Percentiles rank a stretch among this genome's conserved stretches.
phyloP scores from a whole-genome alignment of 2,888 invertebrate genomes.

The Drosophila setosimentum region DNA sequence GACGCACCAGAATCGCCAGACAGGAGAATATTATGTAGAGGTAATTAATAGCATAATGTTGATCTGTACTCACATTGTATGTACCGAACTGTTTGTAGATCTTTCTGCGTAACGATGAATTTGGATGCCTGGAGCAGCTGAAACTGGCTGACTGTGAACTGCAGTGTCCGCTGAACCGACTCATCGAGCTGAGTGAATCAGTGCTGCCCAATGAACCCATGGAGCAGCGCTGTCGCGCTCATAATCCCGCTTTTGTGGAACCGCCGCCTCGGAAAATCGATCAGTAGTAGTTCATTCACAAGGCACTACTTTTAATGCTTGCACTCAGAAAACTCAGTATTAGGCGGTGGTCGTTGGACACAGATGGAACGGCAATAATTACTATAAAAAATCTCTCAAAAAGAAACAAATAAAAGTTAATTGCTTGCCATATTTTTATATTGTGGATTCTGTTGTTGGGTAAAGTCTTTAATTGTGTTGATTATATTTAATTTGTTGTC shows the following conservation, averaged over 20 bases:
- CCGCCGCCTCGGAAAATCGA: conserved; percentile 85
- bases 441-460: conserved; percentile 6
- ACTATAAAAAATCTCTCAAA: neutral
- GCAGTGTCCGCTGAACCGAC: conserved; percentile 87
- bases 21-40: conserved; percentile 85
- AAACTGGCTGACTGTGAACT: conserved; percentile 88
- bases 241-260: conserved; percentile 86
- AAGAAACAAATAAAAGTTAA: conserved; percentile 12
- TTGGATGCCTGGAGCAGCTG: conserved; percentile 86
- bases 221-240: conserved; percentile 86
- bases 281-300: conserved; percentile 35
- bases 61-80: too few relatives aligned
- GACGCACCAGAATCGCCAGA: conserved; percentile 86
- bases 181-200: conserved; percentile 86
- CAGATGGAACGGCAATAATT: conserved; percentile 9
- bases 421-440: neutral
- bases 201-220: conserved; percentile 87
- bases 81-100: conserved; percentile 60
- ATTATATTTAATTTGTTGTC: conserved; percentile 40
- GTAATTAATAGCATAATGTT: conserved; percentile 44
- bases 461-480: conserved; percentile 30
- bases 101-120: conserved; percentile 86
- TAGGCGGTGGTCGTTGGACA: conserved; percentile 30
- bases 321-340: conserved; percentile 50
- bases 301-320: neutral